phyloP scores from a whole-genome alignment of 2,888 invertebrate genomes.

The Drosophila setosimentum region DNA sequence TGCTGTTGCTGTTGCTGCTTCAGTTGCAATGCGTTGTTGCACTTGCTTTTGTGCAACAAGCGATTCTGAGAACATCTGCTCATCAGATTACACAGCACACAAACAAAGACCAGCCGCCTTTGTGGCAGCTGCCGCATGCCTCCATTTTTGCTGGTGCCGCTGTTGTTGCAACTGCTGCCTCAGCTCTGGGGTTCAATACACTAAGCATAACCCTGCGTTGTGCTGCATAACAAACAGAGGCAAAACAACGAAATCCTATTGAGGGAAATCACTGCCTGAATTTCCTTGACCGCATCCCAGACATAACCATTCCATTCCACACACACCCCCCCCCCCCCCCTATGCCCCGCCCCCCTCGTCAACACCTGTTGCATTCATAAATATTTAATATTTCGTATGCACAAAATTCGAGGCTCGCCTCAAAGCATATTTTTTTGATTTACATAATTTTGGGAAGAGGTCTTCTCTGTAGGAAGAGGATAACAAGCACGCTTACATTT shows the following conservation, averaged over 20 bases:
- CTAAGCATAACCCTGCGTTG: constrained; percentile 25
- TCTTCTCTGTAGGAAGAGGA: constrained; percentile 23
- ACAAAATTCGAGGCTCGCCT: constrained; percentile 18
- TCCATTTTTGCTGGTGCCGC: constrained; percentile 15
- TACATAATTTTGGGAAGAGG: constrained; percentile 71
- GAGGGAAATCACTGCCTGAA: constrained; percentile 33
- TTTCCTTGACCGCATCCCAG: constrained; percentile 51
- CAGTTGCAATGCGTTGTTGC: constrained; percentile 37
- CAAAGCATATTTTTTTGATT: constrained; percentile 37
- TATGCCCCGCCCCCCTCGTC: not conserved
- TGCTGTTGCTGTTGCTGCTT: constrained; percentile 25
- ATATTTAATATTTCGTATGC: constrained; percentile 36
- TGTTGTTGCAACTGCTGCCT: not conserved
- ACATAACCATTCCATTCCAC: constrained; percentile 6
- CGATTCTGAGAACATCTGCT: constrained; percentile 69
- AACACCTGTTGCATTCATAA: constrained; percentile 78
- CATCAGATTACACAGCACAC: constrained; percentile 57
- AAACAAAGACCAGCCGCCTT: constrained; percentile 46
- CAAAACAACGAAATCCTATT: constrained; percentile 37
- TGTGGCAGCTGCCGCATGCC: constrained; percentile 22
- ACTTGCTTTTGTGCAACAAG: constrained; percentile 52
- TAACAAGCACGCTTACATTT: constrained; percentile 56
- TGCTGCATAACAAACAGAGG: constrained; percentile 53
- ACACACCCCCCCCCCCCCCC: not conserved
- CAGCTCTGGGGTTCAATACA: constrained; percentile 53